Conservation (phyloP, 2,797 vertebrate species). For the Lithobates pipiens region DNA sequence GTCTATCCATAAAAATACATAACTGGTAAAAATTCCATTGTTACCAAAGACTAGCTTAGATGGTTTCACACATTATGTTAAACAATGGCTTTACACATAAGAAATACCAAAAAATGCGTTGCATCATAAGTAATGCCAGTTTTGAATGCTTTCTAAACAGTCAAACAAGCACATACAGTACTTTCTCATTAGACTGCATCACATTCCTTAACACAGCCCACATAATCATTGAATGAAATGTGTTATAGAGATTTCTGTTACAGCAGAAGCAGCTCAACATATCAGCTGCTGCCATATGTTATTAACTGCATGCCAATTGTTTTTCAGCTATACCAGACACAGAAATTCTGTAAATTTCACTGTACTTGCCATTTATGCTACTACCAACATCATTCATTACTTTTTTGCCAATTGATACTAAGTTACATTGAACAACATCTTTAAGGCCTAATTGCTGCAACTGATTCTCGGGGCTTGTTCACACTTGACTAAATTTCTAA, state of each 20-base stretch:
- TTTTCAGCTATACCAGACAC: background rate
- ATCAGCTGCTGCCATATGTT: slow-evolving; percentile 10
- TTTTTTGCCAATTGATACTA: background rate
- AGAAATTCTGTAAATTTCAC: background rate
- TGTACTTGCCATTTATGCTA: background rate
- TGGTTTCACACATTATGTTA: slow-evolving; percentile 40
- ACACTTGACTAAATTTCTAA: no score
- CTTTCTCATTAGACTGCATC: slow-evolving; percentile 30
- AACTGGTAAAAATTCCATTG: slow-evolving; percentile 23
- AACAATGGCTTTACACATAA: slow-evolving; percentile 51
- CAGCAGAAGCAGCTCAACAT: slow-evolving; percentile 64
- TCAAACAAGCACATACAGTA: slow-evolving; percentile 39
- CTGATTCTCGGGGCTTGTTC: no score
- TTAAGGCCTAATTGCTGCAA: no score
- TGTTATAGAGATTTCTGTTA: slow-evolving; percentile 52
- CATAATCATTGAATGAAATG: background rate
- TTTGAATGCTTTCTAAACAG: slow-evolving; percentile 36
- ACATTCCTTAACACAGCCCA: slow-evolving; percentile 39
- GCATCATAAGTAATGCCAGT: slow-evolving; percentile 43
- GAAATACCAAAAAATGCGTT: slow-evolving; percentile 29
- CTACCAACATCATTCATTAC: background rate
- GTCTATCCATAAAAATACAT: slow-evolving; percentile 50
- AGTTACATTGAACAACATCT: no score
- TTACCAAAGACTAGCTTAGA: slow-evolving; percentile 15
- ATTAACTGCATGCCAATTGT: background rate